Percentiles rank a stretch among this genome's conserved stretches.
Conservation (phyloP, 2,797 vertebrate species). For the Scolopax rusticola region DNA sequence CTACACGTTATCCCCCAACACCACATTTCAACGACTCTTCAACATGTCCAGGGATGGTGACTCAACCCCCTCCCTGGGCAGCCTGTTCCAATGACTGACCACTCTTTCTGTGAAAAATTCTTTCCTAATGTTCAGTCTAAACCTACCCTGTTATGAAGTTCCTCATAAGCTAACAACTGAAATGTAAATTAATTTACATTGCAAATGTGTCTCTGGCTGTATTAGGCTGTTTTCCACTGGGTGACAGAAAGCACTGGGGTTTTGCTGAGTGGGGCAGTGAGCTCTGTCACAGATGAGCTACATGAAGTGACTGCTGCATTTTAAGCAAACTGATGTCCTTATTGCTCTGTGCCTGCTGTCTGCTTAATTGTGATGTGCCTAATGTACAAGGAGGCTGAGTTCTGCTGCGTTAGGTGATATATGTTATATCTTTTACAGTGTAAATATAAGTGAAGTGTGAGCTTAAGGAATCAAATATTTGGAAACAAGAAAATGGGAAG, state of each 20-base stretch:
- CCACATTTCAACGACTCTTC: no score
- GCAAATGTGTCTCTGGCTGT: not conserved
- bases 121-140: no score
- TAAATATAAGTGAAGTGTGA: not conserved
- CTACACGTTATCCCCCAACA: no score
- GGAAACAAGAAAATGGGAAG: not conserved
- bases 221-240: not conserved
- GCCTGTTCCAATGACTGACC: no score
- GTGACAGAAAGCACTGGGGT: not conserved
- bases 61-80: no score
- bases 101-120: no score
- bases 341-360: not conserved
- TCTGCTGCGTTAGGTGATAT: not conserved
- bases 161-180: not conserved
- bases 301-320: not conserved
- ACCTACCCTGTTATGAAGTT: not conserved
- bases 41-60: no score
- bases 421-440: fast-evolving
- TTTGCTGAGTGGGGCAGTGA: not conserved
- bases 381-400: not conserved
- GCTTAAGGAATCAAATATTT: not conserved
- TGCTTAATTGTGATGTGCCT: fast-evolving
- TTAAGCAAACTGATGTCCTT: not conserved
- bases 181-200: not conserved
- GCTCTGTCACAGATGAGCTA: not conserved